A percentile compares a stretch with the other conserved stretches of the same genome.
phyloP scores from a whole-genome alignment of 2,888 invertebrate genomes.

The Melieria picta region DNA sequence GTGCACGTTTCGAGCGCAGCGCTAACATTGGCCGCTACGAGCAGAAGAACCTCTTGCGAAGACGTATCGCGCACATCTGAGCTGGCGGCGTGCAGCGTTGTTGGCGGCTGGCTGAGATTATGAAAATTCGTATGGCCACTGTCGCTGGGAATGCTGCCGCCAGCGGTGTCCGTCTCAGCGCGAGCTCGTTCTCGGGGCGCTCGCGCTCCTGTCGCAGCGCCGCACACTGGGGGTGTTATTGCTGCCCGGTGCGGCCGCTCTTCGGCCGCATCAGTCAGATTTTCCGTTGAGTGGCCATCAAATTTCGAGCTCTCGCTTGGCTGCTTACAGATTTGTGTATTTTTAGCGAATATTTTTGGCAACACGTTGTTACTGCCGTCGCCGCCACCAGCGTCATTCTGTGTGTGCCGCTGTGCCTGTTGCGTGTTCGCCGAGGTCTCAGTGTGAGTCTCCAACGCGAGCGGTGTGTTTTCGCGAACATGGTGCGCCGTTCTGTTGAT shows the following conservation, averaged over 20 bases:
- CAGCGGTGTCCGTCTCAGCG: slow-evolving; percentile 8
- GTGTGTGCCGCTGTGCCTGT: slow-evolving; percentile 32
- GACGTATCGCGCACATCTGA: slow-evolving; percentile 62
- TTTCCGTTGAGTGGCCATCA: neutral
- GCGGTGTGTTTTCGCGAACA: neutral
- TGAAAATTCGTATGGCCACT: slow-evolving; percentile 36
- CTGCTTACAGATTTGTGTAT: too few relatives aligned
- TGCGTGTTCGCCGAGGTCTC: slow-evolving; percentile 10
- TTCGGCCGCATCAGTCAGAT: neutral
- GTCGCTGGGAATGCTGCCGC: slow-evolving; percentile 22
- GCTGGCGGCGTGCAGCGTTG: slow-evolving; percentile 30
- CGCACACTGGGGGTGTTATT: slow-evolving; percentile 42
- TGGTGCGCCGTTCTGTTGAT: neutral
- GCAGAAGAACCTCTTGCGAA: slow-evolving; percentile 53
- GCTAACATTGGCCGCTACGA: slow-evolving; percentile 28
- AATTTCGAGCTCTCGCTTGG: neutral
- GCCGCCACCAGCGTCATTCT: slow-evolving; percentile 35
- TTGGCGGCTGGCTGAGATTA: slow-evolving; percentile 32
- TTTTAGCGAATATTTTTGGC: too few relatives aligned
- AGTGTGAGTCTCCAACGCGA: neutral
- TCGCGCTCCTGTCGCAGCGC: slow-evolving; percentile 41
- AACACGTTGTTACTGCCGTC: neutral
- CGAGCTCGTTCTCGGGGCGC: slow-evolving; percentile 48
- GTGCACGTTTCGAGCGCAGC: slow-evolving; percentile 8
- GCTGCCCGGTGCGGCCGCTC: neutral